A percentile compares a stretch with the other conserved stretches of the same genome.
These are phyloP conservation scores for Peromyscus melanophrys DNA, from an alignment of 2,797 vertebrate genomes.

Conservation along the genomic window DNA sequence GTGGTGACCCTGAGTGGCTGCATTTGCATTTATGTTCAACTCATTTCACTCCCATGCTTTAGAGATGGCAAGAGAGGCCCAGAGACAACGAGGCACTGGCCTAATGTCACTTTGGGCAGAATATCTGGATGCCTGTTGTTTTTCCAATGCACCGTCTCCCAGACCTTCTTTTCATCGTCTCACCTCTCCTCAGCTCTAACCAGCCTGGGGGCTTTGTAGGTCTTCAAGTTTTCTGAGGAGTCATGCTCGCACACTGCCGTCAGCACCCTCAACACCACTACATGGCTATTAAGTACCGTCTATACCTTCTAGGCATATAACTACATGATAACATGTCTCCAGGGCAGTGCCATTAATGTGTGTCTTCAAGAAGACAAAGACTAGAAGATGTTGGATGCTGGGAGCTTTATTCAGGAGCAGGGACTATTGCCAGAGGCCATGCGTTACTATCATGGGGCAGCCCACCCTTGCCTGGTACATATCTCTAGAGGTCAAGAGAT, in stretches of 20 bases:
- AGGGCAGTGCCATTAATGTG: constrained; percentile 70
- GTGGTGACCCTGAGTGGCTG: not conserved
- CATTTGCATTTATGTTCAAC: no score
- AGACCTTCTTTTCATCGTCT: not conserved
- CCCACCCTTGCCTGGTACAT: constrained; percentile 17
- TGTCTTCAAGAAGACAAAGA: constrained; percentile 81
- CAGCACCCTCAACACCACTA: constrained; percentile 49
- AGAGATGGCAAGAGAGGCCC: not conserved
- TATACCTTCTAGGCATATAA: constrained; percentile 79
- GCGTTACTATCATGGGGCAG: constrained; percentile 32
- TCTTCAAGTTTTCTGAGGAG: constrained; percentile 64
- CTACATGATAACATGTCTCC: constrained; percentile 78
- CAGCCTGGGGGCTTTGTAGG: constrained; percentile 69
- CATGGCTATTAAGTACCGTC: constrained; percentile 77
- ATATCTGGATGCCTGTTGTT: rapidly evolving
- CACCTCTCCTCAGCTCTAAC: constrained; percentile 43
- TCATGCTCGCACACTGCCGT: constrained; percentile 69
- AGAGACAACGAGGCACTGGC: not conserved
- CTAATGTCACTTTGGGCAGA: not conserved
- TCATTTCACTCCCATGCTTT: not conserved
- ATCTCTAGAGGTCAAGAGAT: not conserved
- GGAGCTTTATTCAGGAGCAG: constrained; percentile 56
- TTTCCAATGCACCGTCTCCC: rapidly evolving
- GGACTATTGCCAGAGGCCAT: not conserved
- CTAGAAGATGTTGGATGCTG: constrained; percentile 46